Evolutionary conservation across 2,888 invertebrate genomes (phyloP).

Genomic region (Uropetala carovei): DNA sequence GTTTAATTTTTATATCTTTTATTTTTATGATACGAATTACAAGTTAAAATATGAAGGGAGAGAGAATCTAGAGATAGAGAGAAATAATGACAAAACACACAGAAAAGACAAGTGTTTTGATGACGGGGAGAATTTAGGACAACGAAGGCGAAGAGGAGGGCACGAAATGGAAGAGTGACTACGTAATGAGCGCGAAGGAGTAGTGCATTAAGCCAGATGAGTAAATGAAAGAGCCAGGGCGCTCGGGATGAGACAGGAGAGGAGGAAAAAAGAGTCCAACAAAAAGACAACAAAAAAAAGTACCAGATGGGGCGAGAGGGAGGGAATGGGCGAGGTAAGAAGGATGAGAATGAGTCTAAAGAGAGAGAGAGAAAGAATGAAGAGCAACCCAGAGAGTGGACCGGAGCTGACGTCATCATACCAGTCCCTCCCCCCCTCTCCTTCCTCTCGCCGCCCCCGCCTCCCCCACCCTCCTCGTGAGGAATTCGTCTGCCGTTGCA

Average conservation of each 20-base stretch:
- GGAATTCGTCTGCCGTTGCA: not conserved
- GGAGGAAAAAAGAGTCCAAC: slow-evolving; percentile 3
- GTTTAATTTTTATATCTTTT: too few relatives aligned
- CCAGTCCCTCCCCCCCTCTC: not conserved
- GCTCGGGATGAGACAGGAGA: not conserved
- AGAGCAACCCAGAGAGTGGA: not conserved
- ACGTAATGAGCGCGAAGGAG: too few relatives aligned
- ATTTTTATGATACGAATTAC: too few relatives aligned
- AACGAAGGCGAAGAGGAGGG: too few relatives aligned
- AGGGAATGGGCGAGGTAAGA: not conserved
- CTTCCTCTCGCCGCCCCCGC: not conserved
- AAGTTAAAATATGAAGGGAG: too few relatives aligned
- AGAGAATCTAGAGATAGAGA: too few relatives aligned
- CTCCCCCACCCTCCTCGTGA: not conserved
- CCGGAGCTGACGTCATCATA: slow-evolving; percentile 16
- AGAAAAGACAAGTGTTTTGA: too few relatives aligned
- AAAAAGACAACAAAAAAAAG: not conserved
- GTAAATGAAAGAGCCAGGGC: not conserved
- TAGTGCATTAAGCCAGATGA: too few relatives aligned
- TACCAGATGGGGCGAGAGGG: not conserved
- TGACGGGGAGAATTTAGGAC: too few relatives aligned
- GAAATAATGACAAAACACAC: too few relatives aligned
- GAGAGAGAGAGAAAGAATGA: too few relatives aligned
- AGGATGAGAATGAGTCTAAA: not conserved
- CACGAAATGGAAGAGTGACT: too few relatives aligned